Evolutionary conservation across 2,797 vertebrate species (phyloP), one percentile per base, ranked within the genome.

Genomic region (Urophycis tenuis): DNA sequence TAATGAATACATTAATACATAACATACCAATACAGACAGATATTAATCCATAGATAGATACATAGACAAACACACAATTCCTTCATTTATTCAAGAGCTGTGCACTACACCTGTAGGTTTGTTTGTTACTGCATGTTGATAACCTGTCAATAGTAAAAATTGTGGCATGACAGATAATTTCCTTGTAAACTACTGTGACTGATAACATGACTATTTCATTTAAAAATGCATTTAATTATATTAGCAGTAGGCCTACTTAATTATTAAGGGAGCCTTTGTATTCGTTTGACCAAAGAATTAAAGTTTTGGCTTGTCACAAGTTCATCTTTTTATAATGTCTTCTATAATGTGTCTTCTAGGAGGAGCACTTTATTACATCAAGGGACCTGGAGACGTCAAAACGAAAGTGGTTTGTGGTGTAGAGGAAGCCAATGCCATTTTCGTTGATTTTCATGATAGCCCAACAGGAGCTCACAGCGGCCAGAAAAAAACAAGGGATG

Each of bases 391-490:
- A 32, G 71, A 72, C 29, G 32, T 72, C 71, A 72, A 72, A 72
- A 72, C 30, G 12, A 72, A 72, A 72, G 71, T 72, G 71, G 71
- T 72, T 2, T 72, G 71, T 72, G 29, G 71, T 72, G 71, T 72
- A 32, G 71, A 72, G 71, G 71, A 72, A 31, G 71, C 71, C 71
- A 72, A 72, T 14, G 30, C 30, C 71, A 33, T 72, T 72, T 72
- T 72, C 17, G 29, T 72, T 72, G 71, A 72, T 32, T 72, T 72
- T 72, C 71, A 72, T 72, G 29, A 30, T 31, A 72, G 71, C 32
- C 71, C 71, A 72, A 72, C 71, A 33, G 71, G 29, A 72, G 71
- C 71, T 72, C 71, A 72, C 71, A 32, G 71, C 71, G 71, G 71
- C 30, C 31, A 72, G 71, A 31, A 72, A 32, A 72, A 31, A 72